Conservation (phyloP, 2,113 vertebrate genomes). For the Acrocephalus kingi region DNA sequence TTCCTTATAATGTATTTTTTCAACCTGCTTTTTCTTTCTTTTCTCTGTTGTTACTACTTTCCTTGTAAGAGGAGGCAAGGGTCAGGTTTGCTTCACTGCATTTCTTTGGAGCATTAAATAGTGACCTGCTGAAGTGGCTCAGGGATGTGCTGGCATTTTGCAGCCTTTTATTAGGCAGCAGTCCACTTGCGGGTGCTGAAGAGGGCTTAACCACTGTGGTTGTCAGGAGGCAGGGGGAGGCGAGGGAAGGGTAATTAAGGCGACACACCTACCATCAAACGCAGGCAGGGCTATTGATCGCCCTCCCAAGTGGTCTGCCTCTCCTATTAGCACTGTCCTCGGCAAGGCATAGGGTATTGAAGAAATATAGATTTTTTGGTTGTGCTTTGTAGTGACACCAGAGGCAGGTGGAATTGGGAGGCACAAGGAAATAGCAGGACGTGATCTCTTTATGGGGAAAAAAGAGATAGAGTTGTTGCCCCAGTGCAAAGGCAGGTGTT, state of each 20-base stretch:
- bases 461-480: background rate
- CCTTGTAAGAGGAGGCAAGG: background rate
- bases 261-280: background rate
- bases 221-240: constrained; percentile 8
- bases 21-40: background rate
- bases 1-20: background rate
- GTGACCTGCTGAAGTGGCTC: constrained; percentile 3
- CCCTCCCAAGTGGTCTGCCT: constrained; percentile 46
- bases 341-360: background rate
- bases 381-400: background rate
- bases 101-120: background rate
- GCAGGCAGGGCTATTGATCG: constrained; percentile 28
- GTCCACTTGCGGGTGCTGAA: background rate
- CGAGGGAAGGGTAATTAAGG: constrained; percentile 43
- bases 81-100: background rate
- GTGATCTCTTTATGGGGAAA: background rate
- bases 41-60: background rate
- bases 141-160: constrained; percentile 34
- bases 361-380: constrained; percentile 41
- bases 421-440: background rate
- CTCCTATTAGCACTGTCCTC: constrained; percentile 39
- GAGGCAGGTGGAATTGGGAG: background rate
- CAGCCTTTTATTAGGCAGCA: constrained; percentile 22
- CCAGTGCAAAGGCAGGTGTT: background rate
- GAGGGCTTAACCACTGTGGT: background rate